Conservation (phyloP, 1,140 invertebrate species). For the Temnothorax curvispinosus region DNA sequence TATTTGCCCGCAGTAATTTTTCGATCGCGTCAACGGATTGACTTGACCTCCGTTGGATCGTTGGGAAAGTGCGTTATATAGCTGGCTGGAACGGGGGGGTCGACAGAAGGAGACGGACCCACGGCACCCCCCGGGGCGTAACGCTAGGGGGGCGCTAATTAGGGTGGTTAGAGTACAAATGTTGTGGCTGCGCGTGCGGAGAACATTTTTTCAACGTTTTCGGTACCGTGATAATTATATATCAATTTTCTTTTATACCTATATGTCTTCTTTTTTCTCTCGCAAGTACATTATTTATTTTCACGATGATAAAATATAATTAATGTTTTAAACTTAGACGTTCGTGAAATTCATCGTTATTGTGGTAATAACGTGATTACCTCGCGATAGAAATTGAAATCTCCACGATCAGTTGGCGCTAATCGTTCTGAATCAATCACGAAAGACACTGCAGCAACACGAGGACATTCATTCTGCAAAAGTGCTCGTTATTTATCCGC, state of each 20-base stretch:
- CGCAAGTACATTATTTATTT: background rate
- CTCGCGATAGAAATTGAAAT: background rate
- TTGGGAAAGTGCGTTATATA: slow-evolving; percentile 4
- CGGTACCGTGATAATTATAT: background rate
- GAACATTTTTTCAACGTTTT: background rate
- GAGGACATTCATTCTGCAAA: slow-evolving; percentile 48
- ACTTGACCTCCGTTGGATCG: slow-evolving; percentile 48
- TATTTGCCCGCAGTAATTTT: slow-evolving; percentile 55
- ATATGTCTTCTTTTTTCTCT: background rate
- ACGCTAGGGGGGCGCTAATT: slow-evolving; percentile 27
- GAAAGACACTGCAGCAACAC: background rate
- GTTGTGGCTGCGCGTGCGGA: background rate
- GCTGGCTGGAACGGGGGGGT: background rate
- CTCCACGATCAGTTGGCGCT: background rate
- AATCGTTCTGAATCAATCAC: slow-evolving; percentile 39
- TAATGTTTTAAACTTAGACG: background rate
- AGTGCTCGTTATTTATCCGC: slow-evolving; percentile 63
- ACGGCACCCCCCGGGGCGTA: slow-evolving; percentile 15
- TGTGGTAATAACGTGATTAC: background rate
- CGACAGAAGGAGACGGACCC: slow-evolving; percentile 10
- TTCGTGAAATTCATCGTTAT: background rate
- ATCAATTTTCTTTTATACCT: background rate
- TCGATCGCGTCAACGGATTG: slow-evolving; percentile 58
- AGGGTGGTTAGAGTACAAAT: slow-evolving; percentile 28
- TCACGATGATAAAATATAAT: background rate